These are phyloP conservation scores for Acanthosepion pharaonis DNA, from an alignment of 2,888 invertebrate species.

Conservation along the genomic window DNA sequence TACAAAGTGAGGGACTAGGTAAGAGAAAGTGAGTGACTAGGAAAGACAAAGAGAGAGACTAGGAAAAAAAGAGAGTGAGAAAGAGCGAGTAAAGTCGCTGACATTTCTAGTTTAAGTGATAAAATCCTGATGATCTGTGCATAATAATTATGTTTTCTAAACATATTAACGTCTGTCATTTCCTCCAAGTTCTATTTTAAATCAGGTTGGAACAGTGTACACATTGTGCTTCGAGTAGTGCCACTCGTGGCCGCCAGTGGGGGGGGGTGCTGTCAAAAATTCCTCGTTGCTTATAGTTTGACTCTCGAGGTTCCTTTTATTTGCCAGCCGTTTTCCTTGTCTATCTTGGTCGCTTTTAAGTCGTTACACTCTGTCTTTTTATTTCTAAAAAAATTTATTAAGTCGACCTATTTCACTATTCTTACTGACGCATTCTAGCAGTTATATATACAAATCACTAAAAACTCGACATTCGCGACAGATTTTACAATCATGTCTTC, in stretches of 20 bases:
- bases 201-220: background rate
- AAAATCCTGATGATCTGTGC: background rate
- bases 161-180: background rate
- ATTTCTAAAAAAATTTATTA: background rate
- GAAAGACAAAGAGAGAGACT: no score
- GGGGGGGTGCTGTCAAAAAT: conserved; percentile 33
- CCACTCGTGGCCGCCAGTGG: background rate
- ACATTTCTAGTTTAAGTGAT: background rate
- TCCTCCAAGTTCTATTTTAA: background rate
- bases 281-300: background rate
- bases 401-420: background rate
- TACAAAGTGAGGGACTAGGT: no score
- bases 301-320: background rate
- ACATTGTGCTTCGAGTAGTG: conserved; percentile 2
- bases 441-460: background rate
- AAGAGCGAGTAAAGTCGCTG: background rate
- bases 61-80: background rate
- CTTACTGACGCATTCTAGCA: background rate
- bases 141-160: conserved; percentile 4
- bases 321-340: background rate
- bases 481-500: background rate
- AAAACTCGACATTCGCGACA: background rate
- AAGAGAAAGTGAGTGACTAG: no score
- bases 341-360: background rate
- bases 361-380: background rate